Conservation (phyloP, 2,113 vertebrate species). For the Lycaon pictus region DNA sequence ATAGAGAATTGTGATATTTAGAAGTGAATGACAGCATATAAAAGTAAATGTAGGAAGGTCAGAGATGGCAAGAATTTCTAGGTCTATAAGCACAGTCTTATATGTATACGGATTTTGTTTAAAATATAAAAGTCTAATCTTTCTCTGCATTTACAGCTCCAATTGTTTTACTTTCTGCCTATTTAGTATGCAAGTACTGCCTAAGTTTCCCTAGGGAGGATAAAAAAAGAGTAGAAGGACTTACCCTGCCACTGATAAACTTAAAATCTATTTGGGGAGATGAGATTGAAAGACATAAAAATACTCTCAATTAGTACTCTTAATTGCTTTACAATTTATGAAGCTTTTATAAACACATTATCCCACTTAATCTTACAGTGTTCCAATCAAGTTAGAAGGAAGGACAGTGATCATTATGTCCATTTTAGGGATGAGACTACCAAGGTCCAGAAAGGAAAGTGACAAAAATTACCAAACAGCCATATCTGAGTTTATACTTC, state of each 20-base stretch:
- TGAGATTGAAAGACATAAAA: not conserved
- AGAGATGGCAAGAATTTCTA: not conserved
- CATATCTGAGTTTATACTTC: not conserved
- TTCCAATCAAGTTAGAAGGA: not conserved
- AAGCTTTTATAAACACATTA: not conserved
- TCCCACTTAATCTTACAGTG: not conserved
- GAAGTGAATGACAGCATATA: not conserved
- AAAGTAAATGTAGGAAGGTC: not conserved
- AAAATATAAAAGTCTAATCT: constrained; percentile 38
- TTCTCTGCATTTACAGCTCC: not conserved
- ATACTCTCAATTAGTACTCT: not conserved
- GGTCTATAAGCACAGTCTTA: not conserved
- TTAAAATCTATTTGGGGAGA: constrained; percentile 13
- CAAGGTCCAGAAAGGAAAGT: not conserved
- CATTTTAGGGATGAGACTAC: constrained; percentile 15
- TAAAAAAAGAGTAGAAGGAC: not conserved
- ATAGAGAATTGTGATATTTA: not conserved
- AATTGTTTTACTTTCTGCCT: not conserved
- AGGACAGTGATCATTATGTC: not conserved
- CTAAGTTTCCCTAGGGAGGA: not conserved
- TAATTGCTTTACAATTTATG: not conserved
- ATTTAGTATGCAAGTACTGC: not conserved
- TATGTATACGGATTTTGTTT: not conserved
- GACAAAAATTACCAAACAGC: not conserved
- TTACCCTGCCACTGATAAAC: not conserved